These are phyloP conservation scores for Botrylloides violaceus DNA, from an alignment of 23 tunicate genomes.

Conservation along the genomic window DNA sequence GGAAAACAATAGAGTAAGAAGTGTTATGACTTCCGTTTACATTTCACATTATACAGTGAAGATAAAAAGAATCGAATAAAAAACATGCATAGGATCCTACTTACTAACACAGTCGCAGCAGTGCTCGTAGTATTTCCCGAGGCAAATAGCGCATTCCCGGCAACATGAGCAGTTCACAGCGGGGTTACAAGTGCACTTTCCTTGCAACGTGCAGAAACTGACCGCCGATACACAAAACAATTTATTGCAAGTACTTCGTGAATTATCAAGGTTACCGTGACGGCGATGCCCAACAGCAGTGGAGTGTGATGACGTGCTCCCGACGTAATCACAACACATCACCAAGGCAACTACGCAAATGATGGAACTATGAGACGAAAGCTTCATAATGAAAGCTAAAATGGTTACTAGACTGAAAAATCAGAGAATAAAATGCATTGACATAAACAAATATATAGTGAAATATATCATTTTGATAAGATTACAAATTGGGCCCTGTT, in stretches of 20 bases:
- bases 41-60: too few relatives aligned
- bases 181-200: constrained; percentile 62
- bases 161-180: constrained; percentile 74
- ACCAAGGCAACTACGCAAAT: not conserved
- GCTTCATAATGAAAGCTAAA: too few relatives aligned
- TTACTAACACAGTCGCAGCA: constrained; percentile 97
- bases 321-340: not conserved
- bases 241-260: constrained; percentile 70
- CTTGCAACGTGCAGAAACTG: constrained; percentile 73
- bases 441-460: too few relatives aligned
- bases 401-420: too few relatives aligned
- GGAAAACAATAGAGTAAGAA: too few relatives aligned
- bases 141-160: constrained; percentile 77
- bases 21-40: too few relatives aligned
- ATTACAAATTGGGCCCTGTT: too few relatives aligned
- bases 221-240: constrained; percentile 71
- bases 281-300: not conserved
- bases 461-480: too few relatives aligned
- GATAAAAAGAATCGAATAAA: too few relatives aligned
- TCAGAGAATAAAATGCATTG: too few relatives aligned
- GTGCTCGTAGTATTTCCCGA: constrained; percentile 58
- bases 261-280: constrained; percentile 7
- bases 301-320: not conserved
- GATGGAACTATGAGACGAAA: too few relatives aligned
- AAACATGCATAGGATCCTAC: too few relatives aligned